Percentiles rank a stretch among this genome's conserved stretches.
These are phyloP conservation scores for Pluvialis apricaria DNA, from an alignment of 2,113 vertebrate species.

Conservation along the genomic window DNA sequence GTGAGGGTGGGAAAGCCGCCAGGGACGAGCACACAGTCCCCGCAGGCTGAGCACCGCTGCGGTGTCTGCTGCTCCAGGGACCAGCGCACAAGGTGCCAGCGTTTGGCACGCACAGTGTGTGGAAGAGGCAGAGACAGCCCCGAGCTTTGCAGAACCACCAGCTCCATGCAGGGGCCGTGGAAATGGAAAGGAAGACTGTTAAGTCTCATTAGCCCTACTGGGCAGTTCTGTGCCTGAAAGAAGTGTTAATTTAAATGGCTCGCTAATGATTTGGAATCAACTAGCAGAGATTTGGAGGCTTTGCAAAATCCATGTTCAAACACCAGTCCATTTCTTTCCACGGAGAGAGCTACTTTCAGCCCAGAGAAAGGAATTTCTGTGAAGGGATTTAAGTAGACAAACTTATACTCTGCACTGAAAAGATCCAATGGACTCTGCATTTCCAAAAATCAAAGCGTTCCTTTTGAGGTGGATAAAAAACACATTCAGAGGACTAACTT, in stretches of 20 bases:
- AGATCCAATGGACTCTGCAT: neutral
- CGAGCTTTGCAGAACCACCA: neutral
- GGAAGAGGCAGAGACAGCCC: neutral
- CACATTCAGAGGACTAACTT: neutral
- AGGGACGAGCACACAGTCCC: neutral
- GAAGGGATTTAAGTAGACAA: neutral
- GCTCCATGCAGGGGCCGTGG: neutral
- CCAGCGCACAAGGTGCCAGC: neutral
- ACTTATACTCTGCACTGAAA: neutral
- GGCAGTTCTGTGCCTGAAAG: neutral
- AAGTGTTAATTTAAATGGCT: neutral
- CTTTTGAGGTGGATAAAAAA: neutral
- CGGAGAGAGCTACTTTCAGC: neutral
- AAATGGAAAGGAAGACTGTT: neutral
- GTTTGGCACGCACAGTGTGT: accelerated
- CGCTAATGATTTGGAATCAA: neutral
- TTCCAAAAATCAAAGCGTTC: neutral
- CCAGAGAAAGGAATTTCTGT: neutral
- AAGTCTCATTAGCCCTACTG: neutral
- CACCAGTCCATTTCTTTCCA: neutral
- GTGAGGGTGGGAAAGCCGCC: neutral
- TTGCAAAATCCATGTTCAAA: neutral
- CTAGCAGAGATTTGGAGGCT: neutral
- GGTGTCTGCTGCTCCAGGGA: neutral
- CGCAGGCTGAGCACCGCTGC: neutral